Evolutionary conservation across 2,797 vertebrate species (phyloP), one percentile per base, ranked within the genome.

Genomic region (Pseudomugil gertrudae): DNA sequence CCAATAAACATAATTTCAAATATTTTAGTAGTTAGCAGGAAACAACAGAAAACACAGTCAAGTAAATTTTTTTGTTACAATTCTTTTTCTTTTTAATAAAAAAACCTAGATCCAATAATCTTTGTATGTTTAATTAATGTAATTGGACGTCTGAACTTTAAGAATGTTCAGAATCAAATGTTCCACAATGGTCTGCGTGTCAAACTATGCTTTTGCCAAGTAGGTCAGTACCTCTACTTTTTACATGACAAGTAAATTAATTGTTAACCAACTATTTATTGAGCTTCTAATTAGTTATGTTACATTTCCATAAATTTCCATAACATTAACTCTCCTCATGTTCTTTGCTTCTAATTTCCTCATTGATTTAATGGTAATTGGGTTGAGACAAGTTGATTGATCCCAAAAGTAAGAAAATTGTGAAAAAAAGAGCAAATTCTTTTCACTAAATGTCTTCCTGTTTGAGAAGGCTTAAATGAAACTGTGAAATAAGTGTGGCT

Each of bases 21-120:
- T 53, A 19, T n/a, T 23, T 56, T 40, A 58, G 59, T 14, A 51
- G 14, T 47, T 53, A 1, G 35, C 8, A 30, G 4, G 5, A 69
- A 10, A n/a, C 33, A n/a, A 48, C 21, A 30, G 14, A 59, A 56
- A 62, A 33, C 45, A n/a, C n/a, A n/a, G n/a, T n/a, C n/a, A n/a
- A n/a, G n/a, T n/a, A n/a, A n/a, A n/a, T n/a, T n/a, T n/a, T n/a
- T n/a, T n/a, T n/a, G n/a, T 30, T 30, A 30, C 29, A 30, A 3
- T 30, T 30, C 6, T 30, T 30, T 30, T 30, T 30, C 6, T 30
- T 30, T 30, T 30, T 30, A 30, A 3, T 6, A 30, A 30, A 30
- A 6, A 30, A 30, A 6, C 6, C 3, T 32, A 32, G 4, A 9
- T 32, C 32, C 8, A 32, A 32, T 32, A 32, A 4, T 32, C 4